Percentiles rank a stretch among this genome's conserved stretches.
Evolutionary conservation across 1,140 invertebrate genomes (phyloP).

Genomic region (Drosophila pandora): DNA sequence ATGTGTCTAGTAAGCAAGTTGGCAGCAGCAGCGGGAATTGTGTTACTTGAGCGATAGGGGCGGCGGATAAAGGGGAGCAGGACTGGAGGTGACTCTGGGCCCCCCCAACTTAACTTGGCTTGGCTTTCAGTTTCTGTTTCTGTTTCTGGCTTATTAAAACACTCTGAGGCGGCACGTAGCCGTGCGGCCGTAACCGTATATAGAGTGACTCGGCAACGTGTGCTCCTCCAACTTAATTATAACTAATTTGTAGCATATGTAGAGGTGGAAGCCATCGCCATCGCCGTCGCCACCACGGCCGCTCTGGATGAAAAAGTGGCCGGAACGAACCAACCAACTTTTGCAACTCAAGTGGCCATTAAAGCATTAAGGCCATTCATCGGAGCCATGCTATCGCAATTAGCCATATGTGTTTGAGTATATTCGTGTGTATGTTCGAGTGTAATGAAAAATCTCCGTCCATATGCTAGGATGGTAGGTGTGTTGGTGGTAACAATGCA

Average conservation of each 20-base stretch:
- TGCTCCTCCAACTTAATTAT: constrained; percentile 72
- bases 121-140: constrained; percentile 7
- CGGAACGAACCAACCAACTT: constrained; percentile 58
- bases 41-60: constrained; percentile 2
- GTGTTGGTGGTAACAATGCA: constrained; percentile 40
- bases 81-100: background rate
- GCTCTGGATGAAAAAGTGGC: constrained; percentile 4
- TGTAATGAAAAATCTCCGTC: constrained; percentile 7
- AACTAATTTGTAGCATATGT: constrained; percentile 80
- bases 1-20: constrained; percentile 80
- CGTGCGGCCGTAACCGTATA: constrained; percentile 57
- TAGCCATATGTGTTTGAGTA: constrained; percentile 33
- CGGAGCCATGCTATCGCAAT: constrained; percentile 65
- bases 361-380: constrained; percentile 65
- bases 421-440: background rate
- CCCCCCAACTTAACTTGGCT: background rate
- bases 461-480: constrained; percentile 23
- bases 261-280: background rate
- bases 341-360: constrained; percentile 74
- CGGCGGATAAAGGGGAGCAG: background rate
- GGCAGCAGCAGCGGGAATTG: constrained; percentile 25
- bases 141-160: constrained; percentile 66
- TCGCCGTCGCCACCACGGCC: no score
- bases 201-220: constrained; percentile 40
- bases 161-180: constrained; percentile 67